Evolutionary conservation across 2,888 invertebrate genomes (phyloP), one percentile per base, ranked within the genome.

Genomic region (Pedicia rivosa): DNA sequence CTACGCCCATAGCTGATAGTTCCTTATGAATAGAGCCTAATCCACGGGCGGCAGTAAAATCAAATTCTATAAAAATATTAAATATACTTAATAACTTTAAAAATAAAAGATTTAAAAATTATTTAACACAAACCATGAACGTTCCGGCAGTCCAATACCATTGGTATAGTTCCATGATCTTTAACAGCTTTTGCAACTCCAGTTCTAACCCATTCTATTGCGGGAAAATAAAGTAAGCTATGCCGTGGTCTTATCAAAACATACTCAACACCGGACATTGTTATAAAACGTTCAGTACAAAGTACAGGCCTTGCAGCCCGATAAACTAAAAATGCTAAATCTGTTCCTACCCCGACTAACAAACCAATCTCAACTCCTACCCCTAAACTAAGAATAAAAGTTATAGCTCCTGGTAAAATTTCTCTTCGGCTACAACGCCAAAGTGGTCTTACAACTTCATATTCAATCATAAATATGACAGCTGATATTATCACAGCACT

Each of bases 401-500:
- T 91, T 1, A 82, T 77, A 41, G 86, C 81, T 1, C 88, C 83
- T 3, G 83, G 68, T 3, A 83, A 55, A 44, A 84, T 66, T 45
- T 90, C 90, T 46, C 75, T 71, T 43, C 80, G 75, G 42, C 78
- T 78, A 1, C 83, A 82, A 10, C 74, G 71, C 86, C 86, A 87
- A 72, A 86, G 77, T 1, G 84, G 79, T 48, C 80, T 79, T 2
- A 86, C 75, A 49, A 71, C 72, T 65, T 84, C 83, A 56, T 84
- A 87, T 59, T 90, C 88, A 50, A 90, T 86, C 88, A 90, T 90
- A 61, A 86, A 87, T 56, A 92, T 78, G 42, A 94, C 92, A 46
- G 94, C 92, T 54, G 86, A 83, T 45, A 94, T 91, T 42, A 94
- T 91, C 31, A 94, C 90, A 3, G 90, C 87, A 24, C 88, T 87